A percentile compares a stretch with the other conserved stretches of the same genome.
These are phyloP conservation scores for Drosophila affinis DNA, from an alignment of 2,888 invertebrate species.

Conservation along the genomic window DNA sequence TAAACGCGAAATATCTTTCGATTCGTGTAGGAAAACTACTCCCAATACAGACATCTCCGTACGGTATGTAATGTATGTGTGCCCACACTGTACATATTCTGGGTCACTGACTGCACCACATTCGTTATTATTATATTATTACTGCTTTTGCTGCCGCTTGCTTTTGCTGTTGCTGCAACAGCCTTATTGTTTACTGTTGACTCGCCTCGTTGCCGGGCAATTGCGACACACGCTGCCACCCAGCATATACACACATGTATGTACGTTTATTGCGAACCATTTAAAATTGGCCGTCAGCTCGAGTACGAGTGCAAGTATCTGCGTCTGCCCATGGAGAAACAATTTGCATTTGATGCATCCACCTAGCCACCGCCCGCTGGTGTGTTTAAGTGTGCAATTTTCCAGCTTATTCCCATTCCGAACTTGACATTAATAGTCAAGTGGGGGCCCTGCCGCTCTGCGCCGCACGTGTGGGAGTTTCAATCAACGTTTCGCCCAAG, in stretches of 20 bases:
- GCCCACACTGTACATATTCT: conserved; percentile 50
- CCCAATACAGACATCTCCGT: conserved; percentile 48
- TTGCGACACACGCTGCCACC: conserved; percentile 38
- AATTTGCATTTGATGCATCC: conserved; percentile 60
- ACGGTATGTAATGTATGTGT: conserved; percentile 16
- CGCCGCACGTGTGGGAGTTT: conserved; percentile 55
- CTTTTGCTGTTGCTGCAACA: conserved; percentile 26
- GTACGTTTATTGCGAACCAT: conserved; percentile 51
- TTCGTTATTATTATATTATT: conserved; percentile 40
- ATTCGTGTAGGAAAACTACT: conserved; percentile 64
- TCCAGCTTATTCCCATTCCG: conserved; percentile 62
- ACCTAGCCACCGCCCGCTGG: conserved; percentile 16
- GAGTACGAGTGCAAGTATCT: conserved; percentile 23
- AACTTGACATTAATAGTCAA: conserved; percentile 75
- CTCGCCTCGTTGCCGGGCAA: conserved; percentile 41
- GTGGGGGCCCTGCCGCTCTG: conserved; percentile 17
- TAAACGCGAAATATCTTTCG: conserved; percentile 11
- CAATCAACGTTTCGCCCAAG: conserved; percentile 42
- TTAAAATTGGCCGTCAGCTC: conserved; percentile 40
- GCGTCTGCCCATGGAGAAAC: conserved; percentile 51
- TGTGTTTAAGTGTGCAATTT: conserved; percentile 39
- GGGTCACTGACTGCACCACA: conserved; percentile 69
- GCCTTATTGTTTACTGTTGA: conserved; percentile 40
- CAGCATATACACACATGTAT: conserved; percentile 4
- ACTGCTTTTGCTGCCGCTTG: conserved; percentile 17